Evolutionary conservation across 2,113 vertebrate genomes (phyloP), one percentile per base, ranked within the genome.

Genomic region (Tringa solitaria): DNA sequence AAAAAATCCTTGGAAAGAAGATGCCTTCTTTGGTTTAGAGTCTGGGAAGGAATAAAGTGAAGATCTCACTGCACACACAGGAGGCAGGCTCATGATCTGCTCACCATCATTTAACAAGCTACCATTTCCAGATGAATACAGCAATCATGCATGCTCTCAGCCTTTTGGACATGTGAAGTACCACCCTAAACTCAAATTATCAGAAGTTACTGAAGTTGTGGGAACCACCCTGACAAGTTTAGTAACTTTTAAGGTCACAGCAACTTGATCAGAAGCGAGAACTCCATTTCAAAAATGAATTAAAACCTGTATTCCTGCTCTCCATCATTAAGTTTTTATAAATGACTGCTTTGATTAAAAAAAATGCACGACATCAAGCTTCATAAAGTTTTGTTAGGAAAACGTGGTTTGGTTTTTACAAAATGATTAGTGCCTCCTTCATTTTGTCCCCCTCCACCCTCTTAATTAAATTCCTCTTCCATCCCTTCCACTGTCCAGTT

Each of bases 391-490:
- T 82, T 51, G 20, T 8, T 33, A 82, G 13, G 48, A 93, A 92
- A 86, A 69, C 1, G n/a, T 43, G 1, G 6, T 80, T 79, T 64
- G 6, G 3, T n/a, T 79, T 94, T 83, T 14, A 51, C 26, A 78
- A 70, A 88, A 69, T 46, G 69, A 24, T 46, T 77, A 72, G 8
- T 9, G 21, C 2, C 15, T 46, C 61, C 20, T 27, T 57, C 10
- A 37, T 78, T 74, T 85, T n/a, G 17, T 2, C 10, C 14, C 11
- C 3, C 5, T 70, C 12, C 0, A 1, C 8, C 35, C 8, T 5
- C 19, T 56, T 59, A 43, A 87, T 35, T 82, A 65, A 59, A 77
- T 56, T 75, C 14, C 10, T 60, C 45, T 79, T 82, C 35, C 56
- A 84, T 41, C 9, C n/a, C 28, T 78, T 14, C 6, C 21, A 32